These are phyloP conservation scores for Tetanocera ferruginea DNA, from an alignment of 2,888 invertebrate species.

Conservation along the genomic window DNA sequence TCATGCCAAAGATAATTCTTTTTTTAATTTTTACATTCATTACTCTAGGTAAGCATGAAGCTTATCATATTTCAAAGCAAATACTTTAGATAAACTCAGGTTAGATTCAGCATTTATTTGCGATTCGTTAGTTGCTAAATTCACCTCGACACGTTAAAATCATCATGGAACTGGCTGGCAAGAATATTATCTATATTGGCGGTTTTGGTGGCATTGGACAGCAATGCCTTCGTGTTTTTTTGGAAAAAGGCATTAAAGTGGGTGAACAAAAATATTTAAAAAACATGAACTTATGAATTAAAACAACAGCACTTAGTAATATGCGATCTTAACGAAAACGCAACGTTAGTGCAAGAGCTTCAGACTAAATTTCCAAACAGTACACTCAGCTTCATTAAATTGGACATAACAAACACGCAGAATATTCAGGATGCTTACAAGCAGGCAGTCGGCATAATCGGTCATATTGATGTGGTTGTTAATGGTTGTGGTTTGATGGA, in stretches of 20 bases:
- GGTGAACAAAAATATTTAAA: not conserved
- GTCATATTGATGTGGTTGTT: constrained; percentile 61
- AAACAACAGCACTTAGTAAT: constrained; percentile 48
- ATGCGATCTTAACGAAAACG: constrained; percentile 47
- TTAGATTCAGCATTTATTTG: too few relatives aligned
- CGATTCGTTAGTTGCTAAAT: too few relatives aligned
- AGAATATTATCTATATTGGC: constrained; percentile 50
- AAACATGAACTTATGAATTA: not conserved
- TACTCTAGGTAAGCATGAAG: too few relatives aligned
- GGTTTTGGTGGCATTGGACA: constrained; percentile 50
- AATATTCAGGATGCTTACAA: constrained; percentile 58
- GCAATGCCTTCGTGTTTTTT: constrained; percentile 46
- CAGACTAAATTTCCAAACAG: constrained; percentile 45
- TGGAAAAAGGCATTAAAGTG: constrained; percentile 48
- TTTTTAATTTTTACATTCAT: too few relatives aligned
- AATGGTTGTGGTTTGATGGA: constrained; percentile 64
- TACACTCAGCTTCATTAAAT: constrained; percentile 53
- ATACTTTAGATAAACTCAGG: too few relatives aligned
- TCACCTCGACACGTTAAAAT: too few relatives aligned
- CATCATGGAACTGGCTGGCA: constrained; percentile 39
- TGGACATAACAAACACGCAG: constrained; percentile 59
- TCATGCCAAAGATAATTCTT: too few relatives aligned
- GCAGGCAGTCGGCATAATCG: constrained; percentile 50
- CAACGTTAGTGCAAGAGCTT: constrained; percentile 46
- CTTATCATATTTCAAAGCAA: too few relatives aligned